Base-by-base conservation (phyloP, 2,113 vertebrate genomes). In the Crypturellus undulatus region DNA sequence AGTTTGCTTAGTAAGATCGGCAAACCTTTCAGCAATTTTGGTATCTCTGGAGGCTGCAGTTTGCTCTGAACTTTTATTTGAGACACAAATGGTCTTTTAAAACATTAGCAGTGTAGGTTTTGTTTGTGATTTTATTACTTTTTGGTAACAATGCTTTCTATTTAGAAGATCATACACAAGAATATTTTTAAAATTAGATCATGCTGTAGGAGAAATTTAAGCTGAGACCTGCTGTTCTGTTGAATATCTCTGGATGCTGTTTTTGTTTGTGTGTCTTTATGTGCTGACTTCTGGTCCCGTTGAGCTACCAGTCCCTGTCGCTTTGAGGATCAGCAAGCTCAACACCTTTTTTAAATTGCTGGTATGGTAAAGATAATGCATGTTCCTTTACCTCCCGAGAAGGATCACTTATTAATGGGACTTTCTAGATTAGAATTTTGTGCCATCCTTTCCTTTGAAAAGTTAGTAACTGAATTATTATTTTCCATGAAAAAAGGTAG, bases 291-390 rank as follows among this genome's bases (percentile, higher is more conserved):
- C 16, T 60, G 14, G 32, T 84, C 38, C 15, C 51, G 12, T 32
- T 78, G 14, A 69, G 54, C 79, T 49, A 9, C 11, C 10, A 21
- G 10, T 58, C 63, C 82, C 10, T 94, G 10, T 58, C 54, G 77
- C 10, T 94, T 79, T 49, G 62, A 75, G 43, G 28, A 54, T 73
- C 34, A 52, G 8, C 3, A 64, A 71, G 10, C 45, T 47, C 24
- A 51, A 21, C 4, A 68, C 32, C 68, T 91, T 3, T 10, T 1
- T 56, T 43, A 43, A 43, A 5, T 1, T 0, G 3, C 20, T 40
- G 9, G 2, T n/a, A 12, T 0, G 2, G 10, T 5, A 62, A 65
- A 56, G 16, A 13, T 10, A n/a, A 30, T 11, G 58, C 6, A 8
- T 67, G 5, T 3, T 65, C 20, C 62, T 79, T 45, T 83, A 20